Base-by-base conservation (phyloP, 2,113 vertebrate species). In the Limnothrissa miodon region DNA sequence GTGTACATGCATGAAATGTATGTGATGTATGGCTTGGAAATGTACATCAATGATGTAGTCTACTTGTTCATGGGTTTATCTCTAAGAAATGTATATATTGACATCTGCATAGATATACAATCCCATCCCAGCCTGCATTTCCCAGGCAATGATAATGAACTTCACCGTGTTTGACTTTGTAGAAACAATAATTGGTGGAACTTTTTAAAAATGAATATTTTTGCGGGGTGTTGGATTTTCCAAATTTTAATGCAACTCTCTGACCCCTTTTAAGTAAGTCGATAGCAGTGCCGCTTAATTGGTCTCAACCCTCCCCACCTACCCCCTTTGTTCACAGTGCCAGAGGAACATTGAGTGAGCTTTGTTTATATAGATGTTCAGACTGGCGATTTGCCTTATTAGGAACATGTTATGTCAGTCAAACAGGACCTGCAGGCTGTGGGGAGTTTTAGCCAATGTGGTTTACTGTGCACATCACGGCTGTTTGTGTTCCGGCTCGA, bases 361-460 rank as follows among this genome's bases (percentile, higher is more conserved):
- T 36, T 74, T 74, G 66, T 74, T 74, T 74, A 33, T 74, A 36
- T 74, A 74, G 66, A 74, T 74, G 66, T 74, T 74, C 29, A 74
- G 29, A 74, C 29, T 74, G 66, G 78, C 80, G 80, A 83, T 80
- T n/a, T 80, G 78, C 56, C 81, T 83, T 80, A 82, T 86, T 81
- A 86, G 81, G 82, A 62, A 86, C 62, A 59, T 80, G 81, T 82
- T 46, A 59, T 80, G 81, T 82, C 80, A 79, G 81, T 82, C 78
- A 82, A 79, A 48, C 36, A 74, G 53, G 59, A 11, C 74, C 78
- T 46, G 19, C 78, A 81, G 81, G 84, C 78, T 4, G 29, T 74
- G 39, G 84, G 39, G 51, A 29, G 59, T 33, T 74, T 74, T 74
- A 74, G 66, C 33, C 33, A 5, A 36, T 74, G 66, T 74, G 29